These are phyloP conservation scores for Hypsibius dujardini DNA, from an alignment of 1,140 invertebrate genomes.

Conservation along the genomic window DNA sequence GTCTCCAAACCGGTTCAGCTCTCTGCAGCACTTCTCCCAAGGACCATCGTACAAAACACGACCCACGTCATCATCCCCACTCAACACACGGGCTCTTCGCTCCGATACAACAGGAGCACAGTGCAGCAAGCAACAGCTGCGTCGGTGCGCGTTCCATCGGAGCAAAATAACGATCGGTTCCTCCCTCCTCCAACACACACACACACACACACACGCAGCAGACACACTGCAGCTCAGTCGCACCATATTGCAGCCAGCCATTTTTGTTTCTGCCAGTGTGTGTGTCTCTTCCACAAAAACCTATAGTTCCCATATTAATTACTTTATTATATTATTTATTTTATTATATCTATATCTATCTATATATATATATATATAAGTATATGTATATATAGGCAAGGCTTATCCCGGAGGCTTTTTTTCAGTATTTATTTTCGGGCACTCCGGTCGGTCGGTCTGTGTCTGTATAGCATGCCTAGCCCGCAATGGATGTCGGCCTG, in stretches of 20 bases:
- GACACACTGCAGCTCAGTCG: not conserved
- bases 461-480: not conserved
- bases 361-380: not conserved
- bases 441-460: not conserved
- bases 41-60: too few species aligned
- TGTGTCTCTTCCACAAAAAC: not conserved
- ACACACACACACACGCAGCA: too few species aligned
- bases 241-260: not conserved
- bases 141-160: too few species aligned
- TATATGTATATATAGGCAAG: not conserved
- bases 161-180: too few species aligned
- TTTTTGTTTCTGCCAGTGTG: not conserved
- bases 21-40: too few species aligned
- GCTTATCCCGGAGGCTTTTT: constrained; percentile 17
- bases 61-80: too few species aligned
- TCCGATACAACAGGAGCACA: too few species aligned
- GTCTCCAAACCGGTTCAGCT: too few species aligned
- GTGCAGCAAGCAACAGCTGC: too few species aligned
- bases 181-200: too few species aligned
- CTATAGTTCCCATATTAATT: not conserved
- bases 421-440: not conserved
- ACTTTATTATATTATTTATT: not conserved
- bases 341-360: not conserved
- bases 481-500: not conserved
- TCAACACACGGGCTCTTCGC: too few species aligned